These are phyloP conservation scores for Lagopus muta DNA, from an alignment of 2,113 vertebrate species.

Conservation along the genomic window DNA sequence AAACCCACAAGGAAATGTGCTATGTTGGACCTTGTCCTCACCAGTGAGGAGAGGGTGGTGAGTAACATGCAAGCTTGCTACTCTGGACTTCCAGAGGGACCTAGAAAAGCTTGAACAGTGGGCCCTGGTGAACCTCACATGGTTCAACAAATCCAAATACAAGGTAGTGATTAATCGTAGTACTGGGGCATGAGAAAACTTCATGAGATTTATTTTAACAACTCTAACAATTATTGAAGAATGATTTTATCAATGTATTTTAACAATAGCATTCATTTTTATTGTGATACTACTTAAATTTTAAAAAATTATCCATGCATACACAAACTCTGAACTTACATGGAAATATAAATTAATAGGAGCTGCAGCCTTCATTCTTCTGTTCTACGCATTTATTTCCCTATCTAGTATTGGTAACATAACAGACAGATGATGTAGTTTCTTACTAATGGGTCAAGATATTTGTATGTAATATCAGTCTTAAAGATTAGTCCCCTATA, in stretches of 20 bases:
- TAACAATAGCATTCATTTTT: background rate
- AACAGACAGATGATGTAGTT: background rate
- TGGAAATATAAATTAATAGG: background rate
- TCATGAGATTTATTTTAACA: too few relatives aligned
- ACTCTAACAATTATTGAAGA: too few relatives aligned
- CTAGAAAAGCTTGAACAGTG: too few relatives aligned
- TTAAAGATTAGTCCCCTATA: too few relatives aligned
- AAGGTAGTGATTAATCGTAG: background rate
- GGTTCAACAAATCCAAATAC: too few relatives aligned
- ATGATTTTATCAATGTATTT: background rate
- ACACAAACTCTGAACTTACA: background rate
- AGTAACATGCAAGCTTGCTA: too few relatives aligned
- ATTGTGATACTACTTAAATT: background rate
- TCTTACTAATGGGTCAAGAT: background rate
- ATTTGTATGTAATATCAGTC: background rate
- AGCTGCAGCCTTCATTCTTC: background rate
- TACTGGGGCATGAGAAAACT: background rate
- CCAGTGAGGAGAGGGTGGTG: too few relatives aligned
- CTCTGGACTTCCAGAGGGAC: too few relatives aligned
- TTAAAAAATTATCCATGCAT: background rate
- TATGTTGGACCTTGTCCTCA: too few relatives aligned
- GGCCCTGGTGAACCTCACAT: too few relatives aligned
- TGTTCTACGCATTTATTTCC: too few relatives aligned
- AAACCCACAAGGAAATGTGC: too few relatives aligned
- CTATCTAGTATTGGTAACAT: background rate